phyloP scores from a whole-genome alignment of 2,797 vertebrate species.

The Pipistrellus nathusii region DNA sequence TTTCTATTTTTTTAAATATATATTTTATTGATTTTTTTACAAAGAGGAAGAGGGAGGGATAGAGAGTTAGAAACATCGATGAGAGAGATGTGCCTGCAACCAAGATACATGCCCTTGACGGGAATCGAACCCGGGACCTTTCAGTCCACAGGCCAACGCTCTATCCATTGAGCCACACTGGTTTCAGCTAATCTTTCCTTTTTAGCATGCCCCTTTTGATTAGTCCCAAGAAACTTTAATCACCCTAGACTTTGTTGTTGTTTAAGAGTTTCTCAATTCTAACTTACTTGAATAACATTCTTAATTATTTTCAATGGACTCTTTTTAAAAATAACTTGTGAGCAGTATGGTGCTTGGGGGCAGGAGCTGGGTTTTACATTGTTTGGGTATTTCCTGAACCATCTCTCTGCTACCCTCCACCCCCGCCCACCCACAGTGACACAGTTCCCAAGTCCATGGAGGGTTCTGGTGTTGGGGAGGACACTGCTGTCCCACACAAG shows the following conservation, averaged over 20 bases:
- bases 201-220: not conserved
- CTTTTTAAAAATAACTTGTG: not conserved
- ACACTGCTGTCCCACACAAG: not conserved
- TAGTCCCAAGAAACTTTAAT: not conserved
- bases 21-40: too few species aligned
- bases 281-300: conserved; percentile 43
- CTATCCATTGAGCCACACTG: too few species aligned
- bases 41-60: too few species aligned
- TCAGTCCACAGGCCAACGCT: too few species aligned
- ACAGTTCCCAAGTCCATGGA: not conserved
- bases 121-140: too few species aligned
- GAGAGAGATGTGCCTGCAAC: too few species aligned
- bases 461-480: not conserved
- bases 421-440: not conserved
- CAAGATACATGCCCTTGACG: too few species aligned
- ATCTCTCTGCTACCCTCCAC: not conserved
- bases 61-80: too few species aligned
- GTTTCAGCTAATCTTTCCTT: not conserved
- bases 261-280: conserved; percentile 7
- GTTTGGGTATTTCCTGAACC: not conserved
- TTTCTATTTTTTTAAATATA: too few species aligned
- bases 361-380: not conserved
- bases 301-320: not conserved
- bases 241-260: not conserved
- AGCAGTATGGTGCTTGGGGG: not conserved